phyloP scores from a whole-genome alignment of 2,113 vertebrate species.

The Dromiciops gliroides region DNA sequence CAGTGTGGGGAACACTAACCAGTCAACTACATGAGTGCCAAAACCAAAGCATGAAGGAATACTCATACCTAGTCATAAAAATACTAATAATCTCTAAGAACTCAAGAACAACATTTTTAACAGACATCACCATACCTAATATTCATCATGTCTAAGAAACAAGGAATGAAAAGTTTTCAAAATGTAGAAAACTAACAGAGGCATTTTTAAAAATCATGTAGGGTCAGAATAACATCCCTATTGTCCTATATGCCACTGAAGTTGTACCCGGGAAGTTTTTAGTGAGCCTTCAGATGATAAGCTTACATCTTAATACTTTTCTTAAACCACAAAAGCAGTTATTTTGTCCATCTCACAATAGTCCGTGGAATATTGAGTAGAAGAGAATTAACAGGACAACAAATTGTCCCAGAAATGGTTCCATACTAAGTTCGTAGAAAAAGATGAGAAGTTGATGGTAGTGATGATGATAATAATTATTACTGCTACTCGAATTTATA shows the following conservation, averaged over 20 bases:
- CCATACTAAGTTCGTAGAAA: background rate
- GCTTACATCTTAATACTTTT: background rate
- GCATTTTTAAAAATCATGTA: background rate
- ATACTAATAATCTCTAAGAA: background rate
- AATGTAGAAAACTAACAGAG: background rate
- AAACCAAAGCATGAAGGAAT: background rate
- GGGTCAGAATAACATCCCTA: background rate
- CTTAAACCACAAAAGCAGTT: background rate
- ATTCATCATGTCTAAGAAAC: background rate
- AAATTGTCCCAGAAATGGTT: background rate
- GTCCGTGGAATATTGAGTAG: background rate
- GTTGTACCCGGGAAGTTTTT: background rate
- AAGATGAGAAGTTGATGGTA: background rate
- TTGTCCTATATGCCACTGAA: background rate
- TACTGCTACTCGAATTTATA: background rate
- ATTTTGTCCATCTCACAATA: background rate
- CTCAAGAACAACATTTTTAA: background rate
- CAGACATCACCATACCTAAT: background rate
- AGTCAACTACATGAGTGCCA: background rate
- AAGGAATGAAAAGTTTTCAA: background rate
- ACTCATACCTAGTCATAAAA: background rate
- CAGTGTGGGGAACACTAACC: background rate
- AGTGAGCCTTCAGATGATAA: background rate
- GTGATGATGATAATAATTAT: background rate
- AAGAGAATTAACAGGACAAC: background rate